Evolutionary conservation across 2,888 invertebrate genomes (phyloP), one percentile per base, ranked within the genome.

Genomic region (Acrobasis suavella): DNA sequence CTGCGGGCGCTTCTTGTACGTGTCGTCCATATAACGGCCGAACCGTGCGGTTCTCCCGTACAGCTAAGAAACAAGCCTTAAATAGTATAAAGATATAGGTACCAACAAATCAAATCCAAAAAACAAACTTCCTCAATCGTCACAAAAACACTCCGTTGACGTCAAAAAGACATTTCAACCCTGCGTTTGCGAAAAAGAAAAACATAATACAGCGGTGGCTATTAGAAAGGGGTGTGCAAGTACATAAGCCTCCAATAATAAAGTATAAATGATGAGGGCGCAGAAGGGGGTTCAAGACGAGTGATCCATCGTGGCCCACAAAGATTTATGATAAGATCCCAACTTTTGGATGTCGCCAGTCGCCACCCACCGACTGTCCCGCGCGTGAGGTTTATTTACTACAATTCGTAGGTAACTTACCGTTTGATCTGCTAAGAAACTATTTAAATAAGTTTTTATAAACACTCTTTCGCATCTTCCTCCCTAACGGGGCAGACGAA

Each of bases 301-400:
- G 74, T 82, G 81, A 83, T 83, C 80, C 80, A 80, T 84, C 74
- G 75, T 76, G 77, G 76, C 72, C 71, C 75, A 65, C 67, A 61
- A 78, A 85, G 85, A 88, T 88, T 87, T 87, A 88, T 86, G 82
- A 82, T 77, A 78, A 80, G 78, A 80, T 74, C 75, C 77, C 75
- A 86, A 85, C 82, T 85, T 85, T 78, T 73, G 80, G 81, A 81
- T 81, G 82, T 82, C 77, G 74, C 79, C 83, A 77, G 82, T 82
- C 77, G 74, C 79, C 83, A 77, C 83, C 85, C 79, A 76, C 77
- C 67, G 81, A 68, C 71, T 75, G 70, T 71, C 73, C 71, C 64
- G 59, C 66, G 60, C 59, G 58, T 65, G 9, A 50, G 16, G 58
- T 49, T 55, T 55, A 54, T 61, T 61, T 55, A n/a, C 15, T 58